Base-by-base conservation (phyloP, 2,888 invertebrate species). In the Caenorhabditis plicata region DNA sequence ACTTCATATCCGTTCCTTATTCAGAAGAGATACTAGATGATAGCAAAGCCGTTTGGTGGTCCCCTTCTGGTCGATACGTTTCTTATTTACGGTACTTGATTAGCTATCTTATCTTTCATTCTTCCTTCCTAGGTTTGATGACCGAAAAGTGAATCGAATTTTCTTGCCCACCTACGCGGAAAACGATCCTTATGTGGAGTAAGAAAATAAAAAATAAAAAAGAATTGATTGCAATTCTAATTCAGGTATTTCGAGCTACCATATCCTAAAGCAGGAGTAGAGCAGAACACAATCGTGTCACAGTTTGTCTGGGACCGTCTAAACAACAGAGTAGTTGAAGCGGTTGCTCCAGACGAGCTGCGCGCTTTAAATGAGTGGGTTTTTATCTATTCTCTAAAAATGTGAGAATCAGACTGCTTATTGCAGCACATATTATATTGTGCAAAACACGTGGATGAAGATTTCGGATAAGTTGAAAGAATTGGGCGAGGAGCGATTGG, bases 261-360 rank as follows among this genome's bases (percentile, higher is more conserved):
- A 4, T 76, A 75, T 33, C 74, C 76, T 9, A 73, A 74, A 52
- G 68, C 75, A 1, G 76, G 76, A 0, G 73, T 69, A 9, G 22
- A 19, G 0, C 51, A 71, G 7, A 71, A 68, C 29, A 71, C 73
- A 8, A 29, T 50, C 8, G 69, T 69, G 9, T 61, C 60, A 13
- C 48, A 75, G 20, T 75, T 62, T 44, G 62, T 76, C n/a, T 76
- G 75, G 76, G 67, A 75, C 46, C 63, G 64, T 41, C 46, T 55
- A 17, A 57, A 57, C 1, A 64, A 71, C 20, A 64, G 68, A 39
- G 57, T 63, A 4, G 71, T 75, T 9, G 66, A 70, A n/a, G 60
- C 69, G 8, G 48, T 61, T n/a, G 70, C 75, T 2, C 73, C 74
- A 23, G 66, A 69, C 35, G 67, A 73, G 40, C 38, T 75, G 13